Percentiles rank a stretch among this genome's conserved stretches.
phyloP scores from a whole-genome alignment of 2,113 vertebrate genomes.

The Petrocephalus zakoni region DNA sequence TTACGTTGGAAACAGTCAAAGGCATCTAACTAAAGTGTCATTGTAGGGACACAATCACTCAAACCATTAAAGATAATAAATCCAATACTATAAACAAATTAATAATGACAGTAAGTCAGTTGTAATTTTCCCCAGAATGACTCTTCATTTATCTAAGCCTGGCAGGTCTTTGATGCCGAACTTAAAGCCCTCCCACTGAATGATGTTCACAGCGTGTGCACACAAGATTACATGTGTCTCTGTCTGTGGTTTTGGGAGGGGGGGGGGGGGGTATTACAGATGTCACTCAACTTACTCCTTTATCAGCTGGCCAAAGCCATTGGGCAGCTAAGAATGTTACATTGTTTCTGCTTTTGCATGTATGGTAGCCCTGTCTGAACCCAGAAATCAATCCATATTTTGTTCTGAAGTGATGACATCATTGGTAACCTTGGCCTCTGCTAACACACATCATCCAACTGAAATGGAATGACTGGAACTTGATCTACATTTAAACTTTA shows the following conservation, averaged over 20 bases:
- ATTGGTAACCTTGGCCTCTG: not conserved
- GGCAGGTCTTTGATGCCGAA: not conserved
- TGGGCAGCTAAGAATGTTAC: not conserved
- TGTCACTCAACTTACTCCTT: not conserved
- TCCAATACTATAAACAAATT: not conserved
- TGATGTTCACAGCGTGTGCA: constrained; percentile 3
- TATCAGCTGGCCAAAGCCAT: not conserved
- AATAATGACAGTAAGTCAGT: not conserved
- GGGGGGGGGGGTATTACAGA: constrained; percentile 18
- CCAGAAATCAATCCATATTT: not conserved
- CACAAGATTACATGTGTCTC: constrained; percentile 13
- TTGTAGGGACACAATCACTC: not conserved
- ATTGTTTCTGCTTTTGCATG: not conserved
- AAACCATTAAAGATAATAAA: not conserved
- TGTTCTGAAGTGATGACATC: constrained; percentile 12
- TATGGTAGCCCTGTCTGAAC: not conserved
- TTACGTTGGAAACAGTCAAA: constrained; percentile 28
- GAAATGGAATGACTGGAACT: not conserved
- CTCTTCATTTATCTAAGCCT: not conserved
- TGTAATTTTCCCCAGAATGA: not conserved
- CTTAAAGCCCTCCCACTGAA: not conserved
- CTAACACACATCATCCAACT: not conserved
- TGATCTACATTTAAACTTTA: not conserved
- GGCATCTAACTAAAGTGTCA: not conserved
- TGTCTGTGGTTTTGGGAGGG: constrained; percentile 21